Percentiles rank a stretch among this genome's conserved stretches.
Evolutionary conservation across 2,888 invertebrate species (phyloP).

Genomic region (Piscicola geometra): DNA sequence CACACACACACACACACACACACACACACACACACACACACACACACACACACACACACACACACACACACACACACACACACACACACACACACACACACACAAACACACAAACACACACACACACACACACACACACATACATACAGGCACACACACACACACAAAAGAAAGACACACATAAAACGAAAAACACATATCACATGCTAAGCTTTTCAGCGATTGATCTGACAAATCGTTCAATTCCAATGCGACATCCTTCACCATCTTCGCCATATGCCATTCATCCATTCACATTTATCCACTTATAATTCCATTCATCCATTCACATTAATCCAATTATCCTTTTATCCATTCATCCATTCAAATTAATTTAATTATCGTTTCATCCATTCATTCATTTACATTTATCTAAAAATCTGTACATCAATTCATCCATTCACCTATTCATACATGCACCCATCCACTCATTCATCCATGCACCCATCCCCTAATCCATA

Average conservation of each 20-base stretch:
- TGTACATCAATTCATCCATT: no score
- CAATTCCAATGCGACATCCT: no score
- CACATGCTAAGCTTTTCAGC: background rate
- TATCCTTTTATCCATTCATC: no score
- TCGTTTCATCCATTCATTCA: no score
- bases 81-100: slow-evolving; percentile 19
- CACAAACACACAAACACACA: slow-evolving; percentile 13
- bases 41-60: slow-evolving; percentile 19
- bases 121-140: slow-evolving; percentile 19
- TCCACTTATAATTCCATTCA: background rate
- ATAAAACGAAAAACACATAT: background rate
- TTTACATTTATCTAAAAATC: no score
- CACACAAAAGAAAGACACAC: background rate
- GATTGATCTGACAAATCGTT: no score
- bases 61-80: slow-evolving; percentile 19
- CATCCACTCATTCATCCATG: background rate
- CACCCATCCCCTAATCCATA: background rate
- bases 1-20: slow-evolving; percentile 19
- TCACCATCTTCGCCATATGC: no score
- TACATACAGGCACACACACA: slow-evolving; percentile 16
- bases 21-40: slow-evolving; percentile 19
- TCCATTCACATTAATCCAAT: no score
- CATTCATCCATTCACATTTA: no score
- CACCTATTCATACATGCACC: no score
- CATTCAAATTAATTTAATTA: no score